Base-by-base conservation (phyloP, 2,888 invertebrate genomes). In the Petrolisthes manimaculis region DNA sequence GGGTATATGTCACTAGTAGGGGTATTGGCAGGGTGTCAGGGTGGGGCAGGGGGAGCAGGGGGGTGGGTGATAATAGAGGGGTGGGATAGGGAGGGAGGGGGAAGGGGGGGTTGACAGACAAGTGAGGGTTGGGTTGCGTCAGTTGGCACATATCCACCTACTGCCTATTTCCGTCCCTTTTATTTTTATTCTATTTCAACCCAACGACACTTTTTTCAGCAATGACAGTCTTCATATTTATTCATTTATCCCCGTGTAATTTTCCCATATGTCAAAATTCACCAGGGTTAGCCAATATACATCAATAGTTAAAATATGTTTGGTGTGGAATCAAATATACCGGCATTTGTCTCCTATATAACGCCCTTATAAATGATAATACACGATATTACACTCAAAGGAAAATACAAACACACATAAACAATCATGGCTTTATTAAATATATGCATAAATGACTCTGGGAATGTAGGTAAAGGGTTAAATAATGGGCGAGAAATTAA, bases 51-150 rank as follows among this genome's bases (percentile, higher is more conserved):
- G 61, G 61, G 61, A 3, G 61, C 61, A 61, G 3, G 71, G 71
- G 21, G n/a, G 71, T 37, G 37, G 37, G 0, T 37, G 37, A 37
- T 37, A 2, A 61, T 61, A 61, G 6, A 9, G 61, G 61, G 6
- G 14, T 61, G 8, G 61, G 61, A 6, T 61, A 61, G 61, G 61
- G 61, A 18, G 61, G 18, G 61, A 9, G 18, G 18, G 71, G 71
- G 21, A 3, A 2, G 55, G 61, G 51, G n/a, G 21, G 24, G 77
- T 69, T 74, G 69, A 14, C 14, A 69, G 71, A 53, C 84, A 74
- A 74, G 56, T 71, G 84, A 83, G 69, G 69, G 53, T 74, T 69
- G 74, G 18, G 24, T 37, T 53, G 80, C 86, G 80, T 51, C 18
- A 54, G 80, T 24, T 55, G 74, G 74, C 86, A 86, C 71, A 21